Conservation (phyloP, 2,797 vertebrate species). For the Potorous gilbertii region DNA sequence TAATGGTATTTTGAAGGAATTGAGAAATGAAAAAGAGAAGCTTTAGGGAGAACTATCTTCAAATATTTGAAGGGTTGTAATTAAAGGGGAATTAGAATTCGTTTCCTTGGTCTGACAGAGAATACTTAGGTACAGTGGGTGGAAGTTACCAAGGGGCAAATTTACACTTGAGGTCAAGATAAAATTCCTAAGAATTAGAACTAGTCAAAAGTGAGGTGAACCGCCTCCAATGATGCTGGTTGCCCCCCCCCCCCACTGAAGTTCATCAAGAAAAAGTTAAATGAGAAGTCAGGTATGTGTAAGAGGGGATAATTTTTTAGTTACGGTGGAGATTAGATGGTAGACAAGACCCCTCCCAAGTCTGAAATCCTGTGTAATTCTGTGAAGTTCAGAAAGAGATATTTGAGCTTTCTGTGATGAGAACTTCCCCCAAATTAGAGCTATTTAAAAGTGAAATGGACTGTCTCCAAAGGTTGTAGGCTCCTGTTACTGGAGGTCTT, state of each 20-base stretch:
- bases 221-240: neutral
- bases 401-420: neutral
- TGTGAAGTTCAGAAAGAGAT: neutral
- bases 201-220: neutral
- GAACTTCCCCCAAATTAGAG: neutral
- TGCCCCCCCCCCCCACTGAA: neutral
- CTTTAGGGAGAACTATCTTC: neutral
- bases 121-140: neutral
- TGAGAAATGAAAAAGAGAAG: neutral
- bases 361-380: neutral
- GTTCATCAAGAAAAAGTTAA: neutral
- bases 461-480: neutral
- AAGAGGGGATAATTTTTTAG: neutral
- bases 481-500: neutral
- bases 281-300: neutral
- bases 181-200: neutral
- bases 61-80: neutral
- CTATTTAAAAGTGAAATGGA: neutral
- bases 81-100: neutral
- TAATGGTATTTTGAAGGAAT: neutral
- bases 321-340: neutral
- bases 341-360: neutral
- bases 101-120: neutral
- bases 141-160: neutral
- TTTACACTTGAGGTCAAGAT: neutral